A percentile compares a stretch with the other conserved stretches of the same genome.
Evolutionary conservation across 2,113 vertebrate genomes (phyloP).

Genomic region (Orycteropus afer): DNA sequence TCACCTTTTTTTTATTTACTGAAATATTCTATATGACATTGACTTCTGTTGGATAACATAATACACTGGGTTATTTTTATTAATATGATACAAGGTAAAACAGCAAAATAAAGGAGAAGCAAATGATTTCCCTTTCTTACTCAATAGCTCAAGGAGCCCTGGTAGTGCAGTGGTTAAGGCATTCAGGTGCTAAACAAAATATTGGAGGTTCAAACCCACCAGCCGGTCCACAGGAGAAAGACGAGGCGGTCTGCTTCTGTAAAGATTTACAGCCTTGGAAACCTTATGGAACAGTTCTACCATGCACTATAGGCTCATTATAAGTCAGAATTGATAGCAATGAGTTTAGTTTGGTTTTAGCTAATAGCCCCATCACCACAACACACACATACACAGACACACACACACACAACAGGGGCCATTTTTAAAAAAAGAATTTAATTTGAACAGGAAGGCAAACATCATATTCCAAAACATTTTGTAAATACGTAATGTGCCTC

Average conservation of each 20-base stretch:
- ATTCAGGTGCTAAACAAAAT: too few relatives aligned
- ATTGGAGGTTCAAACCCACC: too few relatives aligned
- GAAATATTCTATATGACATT: not conserved
- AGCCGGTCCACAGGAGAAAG: too few relatives aligned
- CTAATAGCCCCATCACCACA: not conserved
- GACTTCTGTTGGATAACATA: not conserved
- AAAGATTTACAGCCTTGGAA: too few relatives aligned
- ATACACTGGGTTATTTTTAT: not conserved
- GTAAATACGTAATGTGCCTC: not conserved
- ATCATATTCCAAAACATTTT: slow-evolving; percentile 32
- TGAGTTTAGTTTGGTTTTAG: too few relatives aligned
- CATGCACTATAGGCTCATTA: too few relatives aligned
- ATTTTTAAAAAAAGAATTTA: slow-evolving; percentile 31
- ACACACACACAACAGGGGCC: too few relatives aligned
- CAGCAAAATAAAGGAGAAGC: not conserved
- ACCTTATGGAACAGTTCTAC: too few relatives aligned
- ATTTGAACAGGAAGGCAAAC: slow-evolving; percentile 24
- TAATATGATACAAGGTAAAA: not conserved
- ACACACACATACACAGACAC: not conserved
- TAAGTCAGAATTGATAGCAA: too few relatives aligned
- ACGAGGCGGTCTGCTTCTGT: too few relatives aligned
- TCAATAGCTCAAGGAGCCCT: too few relatives aligned
- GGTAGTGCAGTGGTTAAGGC: too few relatives aligned
- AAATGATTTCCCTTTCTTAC: not conserved
- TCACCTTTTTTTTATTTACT: not conserved